Evolutionary conservation across 1,140 invertebrate species (phyloP).

Genomic region (Drosophila nebulosa): DNA sequence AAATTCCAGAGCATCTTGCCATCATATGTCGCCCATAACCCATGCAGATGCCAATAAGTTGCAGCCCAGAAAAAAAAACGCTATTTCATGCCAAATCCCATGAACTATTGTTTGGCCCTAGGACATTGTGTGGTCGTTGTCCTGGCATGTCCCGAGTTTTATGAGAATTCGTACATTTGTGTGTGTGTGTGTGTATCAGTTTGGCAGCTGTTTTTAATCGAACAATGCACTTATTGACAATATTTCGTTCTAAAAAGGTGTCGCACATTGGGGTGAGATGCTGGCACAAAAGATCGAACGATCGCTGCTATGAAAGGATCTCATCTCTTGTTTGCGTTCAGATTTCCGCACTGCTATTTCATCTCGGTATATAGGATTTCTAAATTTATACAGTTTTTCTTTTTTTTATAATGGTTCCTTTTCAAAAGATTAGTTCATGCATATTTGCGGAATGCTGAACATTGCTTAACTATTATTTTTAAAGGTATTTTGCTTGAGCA

Average conservation of each 20-base stretch:
- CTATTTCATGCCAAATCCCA: slow-evolving; percentile 53
- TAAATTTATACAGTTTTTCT: slow-evolving; percentile 18
- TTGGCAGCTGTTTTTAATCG: slow-evolving; percentile 41
- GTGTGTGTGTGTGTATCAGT: slow-evolving; percentile 7
- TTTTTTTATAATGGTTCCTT: neutral
- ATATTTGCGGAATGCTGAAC: neutral
- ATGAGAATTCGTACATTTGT: neutral
- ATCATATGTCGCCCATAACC: slow-evolving; percentile 66
- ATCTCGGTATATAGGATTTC: neutral
- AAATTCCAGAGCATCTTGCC: slow-evolving; percentile 64
- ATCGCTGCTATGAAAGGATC: slow-evolving; percentile 24
- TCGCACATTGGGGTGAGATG: slow-evolving; percentile 16
- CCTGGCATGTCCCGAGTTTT: slow-evolving; percentile 4
- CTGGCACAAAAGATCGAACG: slow-evolving; percentile 42
- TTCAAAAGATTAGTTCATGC: neutral
- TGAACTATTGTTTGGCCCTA: slow-evolving; percentile 31
- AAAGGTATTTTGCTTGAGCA: neutral
- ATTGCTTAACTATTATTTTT: neutral
- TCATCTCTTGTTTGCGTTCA: slow-evolving; percentile 26
- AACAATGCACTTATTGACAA: slow-evolving; percentile 72
- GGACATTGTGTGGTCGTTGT: slow-evolving; percentile 43
- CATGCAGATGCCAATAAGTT: slow-evolving; percentile 52
- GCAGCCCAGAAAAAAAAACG: slow-evolving; percentile 1
- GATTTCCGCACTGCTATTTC: slow-evolving; percentile 41
- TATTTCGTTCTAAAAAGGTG: slow-evolving; percentile 57